Percentiles rank a stretch among this genome's conserved stretches.
Conservation (phyloP, 2,113 vertebrate species). For the Seriola quinqueradiata region DNA sequence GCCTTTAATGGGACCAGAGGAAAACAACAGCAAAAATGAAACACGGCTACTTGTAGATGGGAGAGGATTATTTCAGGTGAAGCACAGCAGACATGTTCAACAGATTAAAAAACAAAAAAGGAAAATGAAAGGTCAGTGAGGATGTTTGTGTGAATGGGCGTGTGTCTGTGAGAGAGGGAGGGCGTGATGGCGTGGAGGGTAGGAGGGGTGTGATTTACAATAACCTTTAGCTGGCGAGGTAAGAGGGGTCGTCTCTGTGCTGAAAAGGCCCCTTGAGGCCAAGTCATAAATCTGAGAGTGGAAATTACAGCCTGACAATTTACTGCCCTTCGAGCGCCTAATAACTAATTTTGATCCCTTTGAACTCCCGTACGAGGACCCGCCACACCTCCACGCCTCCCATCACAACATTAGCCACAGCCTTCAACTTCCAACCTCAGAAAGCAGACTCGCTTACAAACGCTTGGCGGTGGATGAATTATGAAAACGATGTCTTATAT, state of each 20-base stretch:
- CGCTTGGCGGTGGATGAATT: no score
- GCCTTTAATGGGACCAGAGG: neutral
- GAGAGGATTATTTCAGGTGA: conserved; percentile 12
- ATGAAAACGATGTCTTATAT: no score
- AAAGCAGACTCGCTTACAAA: neutral
- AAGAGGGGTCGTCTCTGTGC: conserved; percentile 53
- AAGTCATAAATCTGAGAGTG: conserved; percentile 60
- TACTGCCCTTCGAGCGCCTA: conserved; percentile 59
- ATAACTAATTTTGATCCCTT: conserved; percentile 74
- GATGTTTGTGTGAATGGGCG: conserved; percentile 10
- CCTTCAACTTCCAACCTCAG: conserved; percentile 4
- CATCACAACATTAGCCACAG: conserved; percentile 2
- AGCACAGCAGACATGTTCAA: conserved; percentile 6
- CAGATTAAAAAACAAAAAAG: neutral
- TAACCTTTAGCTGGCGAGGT: conserved; percentile 58
- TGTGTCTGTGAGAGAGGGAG: neutral
- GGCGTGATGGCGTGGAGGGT: conserved; percentile 10
- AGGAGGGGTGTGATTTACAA: conserved; percentile 69
- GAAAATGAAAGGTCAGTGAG: conserved; percentile 40
- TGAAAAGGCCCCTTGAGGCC: conserved; percentile 66
- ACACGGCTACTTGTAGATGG: conserved; percentile 3
- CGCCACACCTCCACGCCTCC: neutral
- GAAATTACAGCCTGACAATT: conserved; percentile 73
- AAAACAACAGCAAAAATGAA: conserved; percentile 9
- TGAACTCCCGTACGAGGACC: conserved; percentile 32